These are phyloP conservation scores for Helicorthomorpha holstii DNA, from an alignment of 1,140 invertebrate species.

Conservation along the genomic window DNA sequence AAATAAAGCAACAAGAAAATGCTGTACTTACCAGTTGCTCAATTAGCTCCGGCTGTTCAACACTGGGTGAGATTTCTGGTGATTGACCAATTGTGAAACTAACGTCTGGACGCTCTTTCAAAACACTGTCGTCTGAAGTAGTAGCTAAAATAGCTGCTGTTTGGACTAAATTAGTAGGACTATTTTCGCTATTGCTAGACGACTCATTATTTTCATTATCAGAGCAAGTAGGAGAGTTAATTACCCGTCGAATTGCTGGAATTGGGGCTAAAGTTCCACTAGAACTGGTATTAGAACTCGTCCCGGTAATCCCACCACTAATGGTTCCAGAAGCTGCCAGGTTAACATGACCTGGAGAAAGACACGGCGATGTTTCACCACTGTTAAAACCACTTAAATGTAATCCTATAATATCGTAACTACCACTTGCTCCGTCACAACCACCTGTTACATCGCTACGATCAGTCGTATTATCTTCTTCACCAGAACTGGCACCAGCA, in stretches of 20 bases:
- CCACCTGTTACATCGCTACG: slow-evolving; percentile 13
- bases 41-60: background rate
- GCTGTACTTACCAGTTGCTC: too few species aligned
- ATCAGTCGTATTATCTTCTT: slow-evolving; percentile 10
- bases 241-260: slow-evolving; percentile 14
- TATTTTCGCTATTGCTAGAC: slow-evolving; percentile 27
- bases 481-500: slow-evolving; percentile 10
- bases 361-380: too few species aligned
- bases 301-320: background rate
- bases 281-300: background rate
- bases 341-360: too few species aligned
- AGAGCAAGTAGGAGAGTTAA: slow-evolving; percentile 20
- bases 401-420: background rate
- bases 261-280: slow-evolving; percentile 2
- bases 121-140: slow-evolving; percentile 8
- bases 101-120: slow-evolving; percentile 11
- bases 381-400: too few species aligned
- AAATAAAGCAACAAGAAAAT: too few species aligned
- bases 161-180: too few species aligned
- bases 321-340: background rate
- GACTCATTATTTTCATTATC: slow-evolving; percentile 32
- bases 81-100: slow-evolving; percentile 4
- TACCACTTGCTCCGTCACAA: slow-evolving; percentile 12
- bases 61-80: background rate
- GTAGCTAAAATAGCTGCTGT: background rate